phyloP scores from a whole-genome alignment of 2,113 vertebrate species.

The Holacanthus passer region DNA sequence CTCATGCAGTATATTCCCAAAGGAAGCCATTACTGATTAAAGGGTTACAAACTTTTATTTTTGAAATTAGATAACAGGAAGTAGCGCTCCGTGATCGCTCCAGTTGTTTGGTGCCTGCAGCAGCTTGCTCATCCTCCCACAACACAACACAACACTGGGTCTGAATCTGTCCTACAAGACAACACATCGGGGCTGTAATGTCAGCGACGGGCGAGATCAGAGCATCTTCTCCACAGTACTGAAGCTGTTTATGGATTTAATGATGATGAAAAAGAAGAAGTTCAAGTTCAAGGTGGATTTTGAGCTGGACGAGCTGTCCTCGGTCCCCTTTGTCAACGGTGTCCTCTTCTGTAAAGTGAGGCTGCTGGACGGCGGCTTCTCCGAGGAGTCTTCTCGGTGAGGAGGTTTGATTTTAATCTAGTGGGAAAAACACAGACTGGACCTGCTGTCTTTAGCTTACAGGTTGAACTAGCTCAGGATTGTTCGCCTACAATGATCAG shows the following conservation, averaged over 20 bases:
- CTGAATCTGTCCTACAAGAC: slow-evolving; percentile 11
- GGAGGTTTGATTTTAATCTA: not conserved
- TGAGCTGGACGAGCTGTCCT: slow-evolving; percentile 95
- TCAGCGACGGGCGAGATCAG: slow-evolving; percentile 6
- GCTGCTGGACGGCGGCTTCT: slow-evolving; percentile 95
- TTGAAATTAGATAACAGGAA: slow-evolving; percentile 5
- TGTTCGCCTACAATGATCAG: not conserved
- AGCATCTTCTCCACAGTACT: slow-evolving; percentile 21
- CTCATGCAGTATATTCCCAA: not conserved
- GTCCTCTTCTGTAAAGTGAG: slow-evolving; percentile 98
- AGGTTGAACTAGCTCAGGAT: not conserved
- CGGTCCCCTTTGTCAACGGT: slow-evolving; percentile 97
- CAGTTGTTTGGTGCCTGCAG: not conserved
- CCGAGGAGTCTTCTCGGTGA: slow-evolving; percentile 94
- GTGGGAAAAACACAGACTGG: not conserved
- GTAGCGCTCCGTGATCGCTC: accelerated
- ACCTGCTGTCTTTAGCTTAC: not conserved
- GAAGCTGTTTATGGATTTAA: slow-evolving; percentile 86
- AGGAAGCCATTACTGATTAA: too few relatives aligned
- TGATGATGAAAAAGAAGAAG: slow-evolving; percentile 99
- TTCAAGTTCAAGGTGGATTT: slow-evolving; percentile 98
- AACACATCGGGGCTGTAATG: slow-evolving; percentile 69
- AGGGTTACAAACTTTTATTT: too few relatives aligned
- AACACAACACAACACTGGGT: not conserved
- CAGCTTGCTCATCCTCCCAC: slow-evolving; percentile 55